Evolutionary conservation across 1,140 invertebrate genomes (phyloP).

Genomic region (Drosophila arawakana): DNA sequence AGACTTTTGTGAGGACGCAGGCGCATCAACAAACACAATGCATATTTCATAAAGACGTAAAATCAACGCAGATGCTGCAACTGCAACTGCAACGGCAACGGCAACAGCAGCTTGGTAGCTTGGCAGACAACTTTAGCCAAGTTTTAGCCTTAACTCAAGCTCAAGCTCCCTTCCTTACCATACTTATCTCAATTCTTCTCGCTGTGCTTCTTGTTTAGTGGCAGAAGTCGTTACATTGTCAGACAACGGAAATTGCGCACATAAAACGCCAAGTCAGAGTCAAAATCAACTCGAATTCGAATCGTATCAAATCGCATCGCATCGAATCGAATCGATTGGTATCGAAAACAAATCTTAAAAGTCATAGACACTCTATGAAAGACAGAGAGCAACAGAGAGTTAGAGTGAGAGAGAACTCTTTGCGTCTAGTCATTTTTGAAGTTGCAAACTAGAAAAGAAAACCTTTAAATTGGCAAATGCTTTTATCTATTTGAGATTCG

Average conservation of each 20-base stretch:
- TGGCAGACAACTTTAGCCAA: neutral
- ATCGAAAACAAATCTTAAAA: constrained; percentile 8
- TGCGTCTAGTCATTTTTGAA: constrained; percentile 37
- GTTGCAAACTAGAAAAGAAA: constrained; percentile 16
- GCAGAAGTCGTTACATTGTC: constrained; percentile 79
- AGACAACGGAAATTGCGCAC: constrained; percentile 76
- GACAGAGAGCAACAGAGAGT: too few species aligned
- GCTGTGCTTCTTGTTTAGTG: constrained; percentile 48
- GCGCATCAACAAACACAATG: constrained; percentile 49
- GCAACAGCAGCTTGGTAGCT: too few species aligned
- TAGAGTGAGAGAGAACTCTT: constrained; percentile 10
- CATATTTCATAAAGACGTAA: constrained; percentile 50
- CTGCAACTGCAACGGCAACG: constrained; percentile 25
- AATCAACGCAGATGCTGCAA: constrained; percentile 38
- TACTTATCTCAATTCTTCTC: constrained; percentile 3
- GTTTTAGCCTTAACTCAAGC: neutral
- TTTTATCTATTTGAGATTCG: constrained; percentile 76
- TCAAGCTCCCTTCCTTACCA: neutral
- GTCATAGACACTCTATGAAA: neutral
- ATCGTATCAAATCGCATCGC: constrained; percentile 17
- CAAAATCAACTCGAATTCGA: constrained; percentile 13
- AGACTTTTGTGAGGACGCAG: constrained; percentile 42
- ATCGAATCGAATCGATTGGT: constrained; percentile 27
- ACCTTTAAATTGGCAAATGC: constrained; percentile 63
- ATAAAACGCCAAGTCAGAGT: constrained; percentile 56